Conservation (phyloP, 2,888 invertebrate species). For the Synanthedon andrenaeformis region DNA sequence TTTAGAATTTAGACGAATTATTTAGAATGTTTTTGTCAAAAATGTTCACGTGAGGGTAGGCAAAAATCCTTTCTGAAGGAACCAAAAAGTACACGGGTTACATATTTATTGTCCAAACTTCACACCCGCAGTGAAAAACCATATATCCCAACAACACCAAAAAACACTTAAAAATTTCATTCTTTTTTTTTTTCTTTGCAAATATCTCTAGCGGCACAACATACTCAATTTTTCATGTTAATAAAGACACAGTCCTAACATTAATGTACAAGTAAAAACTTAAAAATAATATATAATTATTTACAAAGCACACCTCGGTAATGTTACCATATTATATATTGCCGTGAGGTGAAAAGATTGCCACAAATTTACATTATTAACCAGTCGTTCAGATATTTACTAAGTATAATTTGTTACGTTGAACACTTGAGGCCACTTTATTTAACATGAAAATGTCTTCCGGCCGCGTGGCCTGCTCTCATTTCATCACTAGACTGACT, state of each 20-base stretch:
- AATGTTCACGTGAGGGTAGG: no score
- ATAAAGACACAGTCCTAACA: constrained; percentile 31
- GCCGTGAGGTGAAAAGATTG: constrained; percentile 30
- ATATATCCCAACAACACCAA: background rate
- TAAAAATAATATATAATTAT: constrained; percentile 49
- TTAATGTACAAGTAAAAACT: constrained; percentile 58
- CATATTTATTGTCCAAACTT: constrained; percentile 62
- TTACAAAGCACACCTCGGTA: constrained; percentile 54
- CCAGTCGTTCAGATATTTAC: constrained; percentile 25
- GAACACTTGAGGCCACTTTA: constrained; percentile 52
- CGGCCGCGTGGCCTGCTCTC: no score
- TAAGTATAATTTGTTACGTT: constrained; percentile 20
- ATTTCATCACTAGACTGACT: background rate
- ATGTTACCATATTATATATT: constrained; percentile 21
- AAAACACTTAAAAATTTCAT: background rate
- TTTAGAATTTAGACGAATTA: no score
- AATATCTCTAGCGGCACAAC: constrained; percentile 3
- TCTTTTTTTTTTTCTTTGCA: background rate
- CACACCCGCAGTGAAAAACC: constrained; percentile 52
- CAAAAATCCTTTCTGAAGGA: no score
- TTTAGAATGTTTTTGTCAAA: no score
- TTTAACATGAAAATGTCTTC: no score
- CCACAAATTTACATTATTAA: constrained; percentile 26
- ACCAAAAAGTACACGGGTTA: constrained; percentile 25
- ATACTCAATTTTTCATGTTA: constrained; percentile 18